Evolutionary conservation across 2,113 vertebrate genomes (phyloP).

Genomic region (Antennarius striatus): DNA sequence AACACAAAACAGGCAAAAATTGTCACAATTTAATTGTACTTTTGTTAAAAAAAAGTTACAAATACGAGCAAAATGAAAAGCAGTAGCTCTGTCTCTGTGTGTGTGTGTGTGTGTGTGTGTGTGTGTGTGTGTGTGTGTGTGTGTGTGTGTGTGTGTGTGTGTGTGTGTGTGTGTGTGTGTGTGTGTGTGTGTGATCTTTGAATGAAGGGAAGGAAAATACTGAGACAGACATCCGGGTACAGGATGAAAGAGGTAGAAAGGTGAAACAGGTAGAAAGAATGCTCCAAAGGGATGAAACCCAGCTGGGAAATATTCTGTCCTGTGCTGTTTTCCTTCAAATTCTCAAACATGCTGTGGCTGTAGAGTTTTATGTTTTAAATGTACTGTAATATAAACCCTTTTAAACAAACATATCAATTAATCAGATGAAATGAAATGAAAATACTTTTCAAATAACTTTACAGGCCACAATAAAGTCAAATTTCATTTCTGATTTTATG

Average conservation of each 20-base stretch:
- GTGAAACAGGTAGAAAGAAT: constrained; percentile 46
- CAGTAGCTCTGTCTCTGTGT: neutral
- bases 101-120: constrained; percentile 4
- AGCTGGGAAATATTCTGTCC: constrained; percentile 20
- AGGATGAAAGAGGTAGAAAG: constrained; percentile 40
- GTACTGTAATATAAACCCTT: neutral
- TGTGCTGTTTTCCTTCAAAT: constrained; percentile 36
- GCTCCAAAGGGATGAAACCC: constrained; percentile 32
- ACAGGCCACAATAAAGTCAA: too few species aligned
- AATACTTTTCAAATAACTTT: too few species aligned
- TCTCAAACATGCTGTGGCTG: neutral
- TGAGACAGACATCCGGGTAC: constrained; percentile 41
- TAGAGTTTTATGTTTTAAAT: neutral
- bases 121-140: constrained; percentile 1
- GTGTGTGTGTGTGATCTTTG: neutral
- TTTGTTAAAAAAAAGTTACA: neutral
- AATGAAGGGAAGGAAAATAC: constrained; percentile 40
- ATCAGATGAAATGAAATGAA: too few species aligned
- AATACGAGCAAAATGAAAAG: neutral
- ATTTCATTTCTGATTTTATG: too few species aligned
- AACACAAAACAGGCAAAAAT: neutral
- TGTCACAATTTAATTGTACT: neutral
- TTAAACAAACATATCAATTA: too few species aligned
- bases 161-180: constrained; percentile 4
- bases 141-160: constrained; percentile 5